phyloP scores from a whole-genome alignment of 2,888 invertebrate genomes.

The Acleris cristana region DNA sequence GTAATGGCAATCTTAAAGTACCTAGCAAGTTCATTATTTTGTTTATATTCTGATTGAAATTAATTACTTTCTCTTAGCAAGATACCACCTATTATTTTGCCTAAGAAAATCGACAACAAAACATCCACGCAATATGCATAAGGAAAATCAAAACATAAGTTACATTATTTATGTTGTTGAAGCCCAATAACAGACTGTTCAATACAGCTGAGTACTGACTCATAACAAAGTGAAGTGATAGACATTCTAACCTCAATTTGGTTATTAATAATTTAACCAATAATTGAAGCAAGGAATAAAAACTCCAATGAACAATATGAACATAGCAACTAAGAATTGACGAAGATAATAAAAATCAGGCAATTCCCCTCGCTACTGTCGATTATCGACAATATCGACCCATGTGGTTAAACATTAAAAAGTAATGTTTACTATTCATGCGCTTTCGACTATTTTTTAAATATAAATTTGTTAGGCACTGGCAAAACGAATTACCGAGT shows the following conservation, averaged over 20 bases:
- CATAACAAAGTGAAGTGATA: conserved; percentile 28
- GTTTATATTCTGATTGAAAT: no score
- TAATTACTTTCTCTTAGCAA: no score
- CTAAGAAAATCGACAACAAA: no score
- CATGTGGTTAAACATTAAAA: conserved; percentile 52
- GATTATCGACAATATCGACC: conserved; percentile 68
- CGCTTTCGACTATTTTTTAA: conserved; percentile 21
- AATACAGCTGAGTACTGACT: conserved; percentile 31
- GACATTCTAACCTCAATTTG: conserved; percentile 35
- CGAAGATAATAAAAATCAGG: conserved; percentile 10
- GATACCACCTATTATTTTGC: no score
- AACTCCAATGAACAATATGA: background rate
- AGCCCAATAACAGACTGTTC: background rate
- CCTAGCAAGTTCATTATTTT: no score
- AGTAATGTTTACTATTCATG: conserved; percentile 34
- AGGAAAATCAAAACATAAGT: no score
- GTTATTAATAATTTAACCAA: conserved; percentile 8
- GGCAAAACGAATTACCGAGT: background rate
- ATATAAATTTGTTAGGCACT: background rate
- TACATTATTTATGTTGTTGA: no score
- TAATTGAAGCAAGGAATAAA: background rate
- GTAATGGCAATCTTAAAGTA: no score
- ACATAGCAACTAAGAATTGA: conserved; percentile 1
- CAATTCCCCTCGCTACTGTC: conserved; percentile 15
- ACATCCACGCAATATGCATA: no score